phyloP scores from a whole-genome alignment of 2,797 vertebrate genomes.

The Pempheris klunzingeri region DNA sequence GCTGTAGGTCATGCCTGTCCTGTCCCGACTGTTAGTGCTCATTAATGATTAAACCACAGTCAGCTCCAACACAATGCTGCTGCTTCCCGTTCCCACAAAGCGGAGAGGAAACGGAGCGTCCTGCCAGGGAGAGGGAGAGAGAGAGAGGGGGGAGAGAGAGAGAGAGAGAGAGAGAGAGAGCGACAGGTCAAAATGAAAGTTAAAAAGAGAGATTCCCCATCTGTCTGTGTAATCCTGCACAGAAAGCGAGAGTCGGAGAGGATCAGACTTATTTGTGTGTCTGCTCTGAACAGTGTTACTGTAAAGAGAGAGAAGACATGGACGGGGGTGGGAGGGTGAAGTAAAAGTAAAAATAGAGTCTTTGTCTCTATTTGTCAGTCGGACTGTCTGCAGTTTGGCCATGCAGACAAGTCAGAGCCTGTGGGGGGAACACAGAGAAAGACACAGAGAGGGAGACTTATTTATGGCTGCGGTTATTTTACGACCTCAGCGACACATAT shows the following conservation, averaged over 20 bases:
- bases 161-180: conserved; percentile 1
- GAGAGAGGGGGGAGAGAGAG: background rate
- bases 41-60: conserved; percentile 83
- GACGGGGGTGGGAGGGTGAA: conserved; percentile 35
- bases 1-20: conserved; percentile 57
- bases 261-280: conserved; percentile 29
- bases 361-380: conserved; percentile 72
- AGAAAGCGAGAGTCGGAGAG: conserved; percentile 33
- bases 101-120: conserved; percentile 83
- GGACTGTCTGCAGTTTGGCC: conserved; percentile 60
- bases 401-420: conserved; percentile 65
- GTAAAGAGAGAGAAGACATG: conserved; percentile 10
- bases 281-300: conserved; percentile 30
- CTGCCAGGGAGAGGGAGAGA: conserved; percentile 61
- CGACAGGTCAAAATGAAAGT: conserved; percentile 67
- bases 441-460: conserved; percentile 52
- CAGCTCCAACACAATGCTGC: conserved; percentile 81
- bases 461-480: conserved; percentile 77
- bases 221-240: conserved; percentile 55
- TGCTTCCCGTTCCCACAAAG: conserved; percentile 85
- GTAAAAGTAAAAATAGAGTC: conserved; percentile 77
- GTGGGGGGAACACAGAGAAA: conserved; percentile 51
- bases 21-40: conserved; percentile 53
- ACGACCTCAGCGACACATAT: conserved; percentile 76
- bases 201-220: conserved; percentile 61